Conservation (phyloP, 2,113 vertebrate species). For the Crotalus helleri region DNA sequence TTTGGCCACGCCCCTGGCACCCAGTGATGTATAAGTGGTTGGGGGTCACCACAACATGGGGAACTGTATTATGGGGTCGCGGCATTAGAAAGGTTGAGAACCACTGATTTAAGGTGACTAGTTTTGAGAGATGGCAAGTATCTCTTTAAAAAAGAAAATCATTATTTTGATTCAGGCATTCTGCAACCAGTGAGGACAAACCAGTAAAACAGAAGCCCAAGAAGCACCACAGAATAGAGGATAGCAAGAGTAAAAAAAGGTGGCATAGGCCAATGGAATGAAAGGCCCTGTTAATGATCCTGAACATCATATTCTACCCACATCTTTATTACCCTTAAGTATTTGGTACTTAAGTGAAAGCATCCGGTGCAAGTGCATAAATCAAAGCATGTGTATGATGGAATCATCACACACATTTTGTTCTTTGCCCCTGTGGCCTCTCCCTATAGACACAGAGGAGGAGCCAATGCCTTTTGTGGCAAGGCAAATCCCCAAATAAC, state of each 20-base stretch:
- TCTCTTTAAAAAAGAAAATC: neutral
- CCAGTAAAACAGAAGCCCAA: neutral
- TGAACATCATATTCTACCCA: accelerated
- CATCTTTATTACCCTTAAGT: neutral
- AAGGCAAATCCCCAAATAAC: neutral
- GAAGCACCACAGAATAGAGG: neutral
- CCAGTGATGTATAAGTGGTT: no score
- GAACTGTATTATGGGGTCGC: no score
- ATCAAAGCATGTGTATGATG: neutral
- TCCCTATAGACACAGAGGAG: neutral
- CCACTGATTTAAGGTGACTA: slow-evolving; percentile 31
- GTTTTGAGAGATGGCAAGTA: slow-evolving; percentile 1
- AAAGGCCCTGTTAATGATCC: neutral
- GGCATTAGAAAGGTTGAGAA: no score
- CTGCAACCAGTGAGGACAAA: neutral
- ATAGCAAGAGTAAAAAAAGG: neutral
- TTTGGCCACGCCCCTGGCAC: no score
- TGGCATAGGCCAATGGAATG: neutral
- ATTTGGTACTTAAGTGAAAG: neutral
- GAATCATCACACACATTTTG: neutral
- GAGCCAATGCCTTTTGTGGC: neutral
- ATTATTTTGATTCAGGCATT: neutral
- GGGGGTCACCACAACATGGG: no score
- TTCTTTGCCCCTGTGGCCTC: neutral
- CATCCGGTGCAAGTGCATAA: neutral